A percentile compares a stretch with the other conserved stretches of the same genome.
Evolutionary conservation across 2,888 invertebrate species (phyloP).

Genomic region (Ichneumoninae sp.): DNA sequence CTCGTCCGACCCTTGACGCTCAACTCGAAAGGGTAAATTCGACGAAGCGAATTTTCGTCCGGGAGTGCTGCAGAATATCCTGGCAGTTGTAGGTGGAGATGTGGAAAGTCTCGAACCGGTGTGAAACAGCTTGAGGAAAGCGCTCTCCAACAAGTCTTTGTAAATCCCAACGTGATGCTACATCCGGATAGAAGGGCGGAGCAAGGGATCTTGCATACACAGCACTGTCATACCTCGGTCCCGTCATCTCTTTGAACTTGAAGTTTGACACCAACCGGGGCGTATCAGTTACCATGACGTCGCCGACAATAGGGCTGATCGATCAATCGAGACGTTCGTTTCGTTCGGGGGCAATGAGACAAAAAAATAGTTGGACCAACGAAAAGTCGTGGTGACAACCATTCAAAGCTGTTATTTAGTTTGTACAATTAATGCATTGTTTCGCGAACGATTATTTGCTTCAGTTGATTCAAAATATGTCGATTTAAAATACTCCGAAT

Average conservation of each 20-base stretch:
- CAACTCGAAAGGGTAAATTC: not conserved
- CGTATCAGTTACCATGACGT: not conserved
- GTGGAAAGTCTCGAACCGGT: not conserved
- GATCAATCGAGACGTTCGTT: not conserved
- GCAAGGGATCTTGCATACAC: not conserved
- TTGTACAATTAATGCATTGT: too few species aligned
- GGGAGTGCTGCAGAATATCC: conserved; percentile 1
- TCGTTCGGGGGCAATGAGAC: not conserved
- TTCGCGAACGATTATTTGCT: too few species aligned
- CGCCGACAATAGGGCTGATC: not conserved
- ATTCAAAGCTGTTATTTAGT: not conserved
- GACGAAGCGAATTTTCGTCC: conserved; percentile 8
- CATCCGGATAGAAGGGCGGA: not conserved
- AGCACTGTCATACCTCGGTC: not conserved
- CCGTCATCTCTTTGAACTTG: not conserved
- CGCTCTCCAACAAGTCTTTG: not conserved
- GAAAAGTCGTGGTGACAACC: not conserved
- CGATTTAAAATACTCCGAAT: too few species aligned
- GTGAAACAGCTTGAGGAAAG: not conserved
- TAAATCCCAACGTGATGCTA: not conserved
- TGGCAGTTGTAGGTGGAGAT: not conserved
- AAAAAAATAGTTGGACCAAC: not conserved
- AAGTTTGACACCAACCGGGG: not conserved
- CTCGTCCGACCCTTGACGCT: not conserved
- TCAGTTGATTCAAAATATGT: too few species aligned